Percentiles rank a stretch among this genome's conserved stretches.
These are phyloP conservation scores for Nomia melanderi DNA, from an alignment of 1,140 invertebrate genomes.

Conservation along the genomic window DNA sequence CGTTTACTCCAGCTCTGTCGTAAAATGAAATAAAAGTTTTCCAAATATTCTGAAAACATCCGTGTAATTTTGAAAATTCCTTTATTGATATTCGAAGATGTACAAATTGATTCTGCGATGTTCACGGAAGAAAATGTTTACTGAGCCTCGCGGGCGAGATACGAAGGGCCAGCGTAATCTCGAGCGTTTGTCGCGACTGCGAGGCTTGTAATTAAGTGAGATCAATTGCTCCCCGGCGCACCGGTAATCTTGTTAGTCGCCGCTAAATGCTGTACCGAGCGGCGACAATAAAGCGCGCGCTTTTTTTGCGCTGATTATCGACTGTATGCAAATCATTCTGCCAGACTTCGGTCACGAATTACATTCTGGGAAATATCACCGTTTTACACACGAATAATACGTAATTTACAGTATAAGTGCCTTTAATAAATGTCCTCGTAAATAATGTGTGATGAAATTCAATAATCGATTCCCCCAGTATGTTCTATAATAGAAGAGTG, in stretches of 20 bases:
- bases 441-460: too few species aligned
- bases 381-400: neutral
- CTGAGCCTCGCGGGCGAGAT: slow-evolving; percentile 4
- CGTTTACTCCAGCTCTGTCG: too few species aligned
- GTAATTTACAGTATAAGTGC: neutral
- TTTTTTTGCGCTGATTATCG: slow-evolving; percentile 33
- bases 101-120: slow-evolving; percentile 6
- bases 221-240: slow-evolving; percentile 44
- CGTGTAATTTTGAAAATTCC: too few species aligned
- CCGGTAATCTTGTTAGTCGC: slow-evolving; percentile 51
- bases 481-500: too few species aligned
- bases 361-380: neutral
- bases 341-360: neutral
- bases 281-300: slow-evolving; percentile 36
- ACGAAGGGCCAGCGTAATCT: slow-evolving; percentile 13
- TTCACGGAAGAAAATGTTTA: neutral
- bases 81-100: neutral
- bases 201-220: slow-evolving; percentile 47
- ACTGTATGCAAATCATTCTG: slow-evolving; percentile 32
- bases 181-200: slow-evolving; percentile 38
- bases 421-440: neutral
- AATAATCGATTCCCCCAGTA: too few species aligned
- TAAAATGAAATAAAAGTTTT: too few species aligned
- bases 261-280: slow-evolving; percentile 34
- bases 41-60: too few species aligned